Conservation (phyloP, 2,113 vertebrate species). For the Collichthys lucidus region DNA sequence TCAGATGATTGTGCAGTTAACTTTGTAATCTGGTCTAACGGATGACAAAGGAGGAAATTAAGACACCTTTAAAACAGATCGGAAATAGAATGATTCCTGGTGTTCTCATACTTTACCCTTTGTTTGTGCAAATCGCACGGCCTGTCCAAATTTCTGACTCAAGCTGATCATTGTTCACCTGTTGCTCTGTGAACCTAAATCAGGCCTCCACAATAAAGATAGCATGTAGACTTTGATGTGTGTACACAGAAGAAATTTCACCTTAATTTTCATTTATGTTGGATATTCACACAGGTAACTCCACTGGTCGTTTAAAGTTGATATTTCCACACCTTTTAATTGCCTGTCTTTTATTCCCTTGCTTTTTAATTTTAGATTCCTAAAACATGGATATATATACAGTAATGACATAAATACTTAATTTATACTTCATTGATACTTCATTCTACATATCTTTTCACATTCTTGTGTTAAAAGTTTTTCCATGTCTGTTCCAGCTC, state of each 20-base stretch:
- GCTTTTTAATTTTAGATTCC: too few relatives aligned
- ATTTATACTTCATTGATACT: too few relatives aligned
- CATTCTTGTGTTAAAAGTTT: too few relatives aligned
- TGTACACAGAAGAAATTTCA: neutral
- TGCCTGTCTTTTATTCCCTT: too few relatives aligned
- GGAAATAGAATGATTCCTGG: fast-evolving
- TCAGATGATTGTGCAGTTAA: neutral
- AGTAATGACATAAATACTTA: too few relatives aligned
- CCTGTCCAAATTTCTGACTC: too few relatives aligned
- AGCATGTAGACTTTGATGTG: neutral
- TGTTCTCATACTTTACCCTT: fast-evolving
- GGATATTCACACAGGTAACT: too few relatives aligned
- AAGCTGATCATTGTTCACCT: neutral
- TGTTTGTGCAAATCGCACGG: neutral
- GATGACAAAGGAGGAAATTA: fast-evolving
- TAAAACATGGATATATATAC: too few relatives aligned
- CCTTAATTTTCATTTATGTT: neutral
- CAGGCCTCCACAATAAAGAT: neutral
- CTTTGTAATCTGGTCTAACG: fast-evolving
- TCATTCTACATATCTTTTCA: too few relatives aligned
- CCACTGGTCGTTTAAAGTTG: too few relatives aligned
- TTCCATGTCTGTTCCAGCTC: too few relatives aligned
- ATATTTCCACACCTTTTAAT: too few relatives aligned
- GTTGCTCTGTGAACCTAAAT: neutral
- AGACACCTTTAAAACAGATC: neutral